Conservation (phyloP, 2,113 vertebrate genomes). For the Bothrops jararaca region DNA sequence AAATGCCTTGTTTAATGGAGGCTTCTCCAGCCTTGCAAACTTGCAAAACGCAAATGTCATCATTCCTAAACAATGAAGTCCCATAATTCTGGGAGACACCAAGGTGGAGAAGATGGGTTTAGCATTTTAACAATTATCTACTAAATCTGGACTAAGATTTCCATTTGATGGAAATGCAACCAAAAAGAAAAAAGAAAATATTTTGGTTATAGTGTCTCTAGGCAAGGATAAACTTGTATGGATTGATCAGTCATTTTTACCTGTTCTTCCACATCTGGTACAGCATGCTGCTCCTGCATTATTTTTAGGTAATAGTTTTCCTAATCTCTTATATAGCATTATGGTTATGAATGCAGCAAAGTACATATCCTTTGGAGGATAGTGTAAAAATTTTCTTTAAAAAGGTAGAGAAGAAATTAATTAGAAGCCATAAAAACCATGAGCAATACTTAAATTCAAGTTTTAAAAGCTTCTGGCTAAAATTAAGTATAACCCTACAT, state of each 20-base stretch:
- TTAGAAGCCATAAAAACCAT: conserved; percentile 39
- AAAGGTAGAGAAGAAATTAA: not conserved
- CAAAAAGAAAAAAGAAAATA: not conserved
- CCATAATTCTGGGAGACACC: not conserved
- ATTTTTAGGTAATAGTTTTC: not conserved
- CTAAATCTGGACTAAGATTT: not conserved
- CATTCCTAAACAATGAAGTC: not conserved
- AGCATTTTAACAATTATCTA: not conserved
- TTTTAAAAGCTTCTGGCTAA: conserved; percentile 56
- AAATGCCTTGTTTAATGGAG: not conserved
- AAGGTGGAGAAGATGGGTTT: not conserved
- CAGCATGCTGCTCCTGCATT: not conserved
- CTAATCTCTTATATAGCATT: not conserved
- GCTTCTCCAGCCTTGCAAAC: not conserved
- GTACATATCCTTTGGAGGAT: conserved; percentile 24
- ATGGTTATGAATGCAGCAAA: not conserved
- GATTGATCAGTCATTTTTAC: not conserved
- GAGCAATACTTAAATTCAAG: conserved; percentile 49
- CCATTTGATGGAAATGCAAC: not conserved
- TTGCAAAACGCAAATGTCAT: not conserved
- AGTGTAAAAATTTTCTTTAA: not conserved
- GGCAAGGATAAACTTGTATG: not conserved
- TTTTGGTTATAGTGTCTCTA: not conserved
- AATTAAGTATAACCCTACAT: conserved; percentile 51
- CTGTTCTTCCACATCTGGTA: not conserved